These are phyloP conservation scores for Pseudorasbora parva DNA, from an alignment of 2,113 vertebrate species.

Conservation along the genomic window DNA sequence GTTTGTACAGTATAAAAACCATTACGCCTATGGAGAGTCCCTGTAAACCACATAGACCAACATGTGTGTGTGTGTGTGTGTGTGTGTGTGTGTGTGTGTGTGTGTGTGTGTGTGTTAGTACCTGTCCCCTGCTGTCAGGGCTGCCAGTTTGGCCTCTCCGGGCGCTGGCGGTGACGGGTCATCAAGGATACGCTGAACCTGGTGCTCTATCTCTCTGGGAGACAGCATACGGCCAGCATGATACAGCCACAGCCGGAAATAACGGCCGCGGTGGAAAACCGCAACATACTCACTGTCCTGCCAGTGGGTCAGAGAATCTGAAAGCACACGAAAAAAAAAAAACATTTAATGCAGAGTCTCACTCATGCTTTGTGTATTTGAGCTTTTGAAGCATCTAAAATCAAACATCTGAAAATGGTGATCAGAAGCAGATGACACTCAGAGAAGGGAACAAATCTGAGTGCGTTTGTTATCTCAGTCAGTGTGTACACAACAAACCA, in stretches of 20 bases:
- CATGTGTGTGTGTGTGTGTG: too few species aligned
- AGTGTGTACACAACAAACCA: background rate
- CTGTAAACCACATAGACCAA: too few species aligned
- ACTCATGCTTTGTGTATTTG: background rate
- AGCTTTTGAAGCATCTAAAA: background rate
- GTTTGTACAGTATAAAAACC: too few species aligned
- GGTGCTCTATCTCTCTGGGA: conserved; percentile 84
- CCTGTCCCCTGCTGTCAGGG: conserved; percentile 87
- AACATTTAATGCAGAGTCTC: background rate
- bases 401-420: background rate
- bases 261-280: conserved; percentile 86
- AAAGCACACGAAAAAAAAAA: conserved; percentile 31
- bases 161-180: conserved; percentile 74
- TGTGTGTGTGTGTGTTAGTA: conserved; percentile 44
- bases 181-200: conserved; percentile 86
- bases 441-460: background rate
- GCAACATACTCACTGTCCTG: conserved; percentile 84
- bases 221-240: conserved; percentile 78
- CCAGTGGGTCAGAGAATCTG: conserved; percentile 83
- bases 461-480: conserved; percentile 2
- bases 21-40: too few species aligned
- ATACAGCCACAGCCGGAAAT: conserved; percentile 83
- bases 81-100: too few species aligned
- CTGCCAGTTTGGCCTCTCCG: conserved; percentile 83
- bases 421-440: background rate